These are phyloP conservation scores for Lytechinus variegatus DNA, from an alignment of 35 echinoderm and acorn worm genomes.

Conservation along the genomic window DNA sequence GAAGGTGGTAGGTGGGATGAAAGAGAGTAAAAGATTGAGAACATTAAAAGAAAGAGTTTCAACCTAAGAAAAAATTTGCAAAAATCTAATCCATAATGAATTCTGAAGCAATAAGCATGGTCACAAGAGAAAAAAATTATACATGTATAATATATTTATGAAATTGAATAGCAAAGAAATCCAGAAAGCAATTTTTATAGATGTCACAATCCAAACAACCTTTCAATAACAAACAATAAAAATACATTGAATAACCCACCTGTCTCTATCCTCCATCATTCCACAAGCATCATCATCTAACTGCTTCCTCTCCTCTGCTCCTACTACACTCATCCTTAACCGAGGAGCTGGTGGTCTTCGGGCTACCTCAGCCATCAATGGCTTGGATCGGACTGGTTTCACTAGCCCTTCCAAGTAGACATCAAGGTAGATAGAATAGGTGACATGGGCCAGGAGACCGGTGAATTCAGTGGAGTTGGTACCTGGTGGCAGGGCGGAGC, in stretches of 20 bases:
- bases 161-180: no score
- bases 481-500: conserved; percentile 53
- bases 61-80: no score
- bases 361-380: conserved; percentile 57
- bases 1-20: no score
- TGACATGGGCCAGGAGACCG: conserved; percentile 62
- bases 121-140: no score
- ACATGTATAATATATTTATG: no score
- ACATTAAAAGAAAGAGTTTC: no score
- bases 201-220: no score
- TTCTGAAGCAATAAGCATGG: no score
- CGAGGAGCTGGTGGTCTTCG: conserved; percentile 64
- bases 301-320: conserved; percentile 56
- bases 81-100: no score
- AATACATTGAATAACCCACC: conserved; percentile 15
- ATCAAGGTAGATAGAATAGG: conserved; percentile 74
- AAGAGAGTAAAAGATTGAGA: no score
- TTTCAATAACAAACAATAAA: not conserved
- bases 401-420: conserved; percentile 66
- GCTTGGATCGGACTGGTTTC: conserved; percentile 62
- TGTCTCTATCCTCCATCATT: conserved; percentile 74
- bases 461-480: conserved; percentile 69
- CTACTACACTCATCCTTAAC: conserved; percentile 57
- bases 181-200: no score
- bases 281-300: conserved; percentile 75